Conservation (phyloP, 2,113 vertebrate species). For the Penelope pileata region DNA sequence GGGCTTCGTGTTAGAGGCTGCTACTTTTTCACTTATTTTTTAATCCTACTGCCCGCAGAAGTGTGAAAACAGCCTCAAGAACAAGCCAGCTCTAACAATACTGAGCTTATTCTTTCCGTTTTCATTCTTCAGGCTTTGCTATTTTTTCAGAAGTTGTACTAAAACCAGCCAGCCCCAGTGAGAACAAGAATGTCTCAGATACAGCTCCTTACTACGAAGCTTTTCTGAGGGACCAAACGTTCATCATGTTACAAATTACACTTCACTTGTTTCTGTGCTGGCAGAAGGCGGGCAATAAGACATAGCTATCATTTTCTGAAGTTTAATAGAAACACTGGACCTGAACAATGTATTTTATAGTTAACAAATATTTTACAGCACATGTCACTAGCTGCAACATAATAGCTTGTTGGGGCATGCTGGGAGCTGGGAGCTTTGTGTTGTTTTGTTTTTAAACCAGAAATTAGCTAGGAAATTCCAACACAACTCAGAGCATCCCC, state of each 20-base stretch:
- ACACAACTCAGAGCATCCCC: not conserved
- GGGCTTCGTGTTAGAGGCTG: conserved; percentile 38
- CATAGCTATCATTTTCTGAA: not conserved
- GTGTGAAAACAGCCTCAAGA: conserved; percentile 55
- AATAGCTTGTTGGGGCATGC: not conserved
- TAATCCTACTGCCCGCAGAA: conserved; percentile 62
- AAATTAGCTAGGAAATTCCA: not conserved
- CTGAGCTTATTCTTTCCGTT: not conserved
- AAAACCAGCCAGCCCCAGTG: not conserved
- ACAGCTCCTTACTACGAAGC: not conserved
- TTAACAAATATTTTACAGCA: not conserved
- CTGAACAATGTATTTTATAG: not conserved
- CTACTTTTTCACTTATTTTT: not conserved
- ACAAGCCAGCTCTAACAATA: not conserved
- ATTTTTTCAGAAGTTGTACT: not conserved
- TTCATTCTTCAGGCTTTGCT: not conserved
- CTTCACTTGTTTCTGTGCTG: not conserved
- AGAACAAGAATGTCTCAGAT: not conserved
- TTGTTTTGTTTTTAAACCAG: not conserved
- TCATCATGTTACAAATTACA: not conserved
- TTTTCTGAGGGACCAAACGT: not conserved
- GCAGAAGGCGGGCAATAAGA: accelerated
- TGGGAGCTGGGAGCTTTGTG: accelerated
- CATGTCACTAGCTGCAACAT: not conserved
- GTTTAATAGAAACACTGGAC: not conserved